These are phyloP conservation scores for Diorhabda elongata DNA, from an alignment of 1,140 invertebrate genomes.

Conservation along the genomic window DNA sequence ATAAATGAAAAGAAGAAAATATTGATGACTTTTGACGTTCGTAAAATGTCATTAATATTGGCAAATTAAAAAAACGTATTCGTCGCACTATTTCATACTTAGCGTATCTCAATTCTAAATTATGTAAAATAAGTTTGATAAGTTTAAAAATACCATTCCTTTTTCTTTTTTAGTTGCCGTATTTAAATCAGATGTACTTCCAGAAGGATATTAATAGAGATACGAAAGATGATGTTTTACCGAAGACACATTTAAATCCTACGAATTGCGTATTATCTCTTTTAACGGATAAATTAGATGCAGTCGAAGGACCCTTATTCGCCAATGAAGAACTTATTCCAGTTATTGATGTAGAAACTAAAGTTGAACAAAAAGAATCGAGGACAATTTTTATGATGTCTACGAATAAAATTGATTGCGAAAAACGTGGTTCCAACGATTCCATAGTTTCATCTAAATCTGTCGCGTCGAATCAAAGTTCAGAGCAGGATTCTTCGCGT, in stretches of 20 bases:
- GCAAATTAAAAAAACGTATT: too few relatives aligned
- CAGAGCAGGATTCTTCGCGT: conserved; percentile 6
- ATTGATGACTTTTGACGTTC: too few relatives aligned
- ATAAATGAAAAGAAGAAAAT: too few relatives aligned
- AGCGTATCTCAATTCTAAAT: not conserved
- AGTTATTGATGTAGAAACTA: not conserved
- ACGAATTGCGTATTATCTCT: not conserved
- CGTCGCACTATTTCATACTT: too few relatives aligned
- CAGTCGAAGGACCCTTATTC: not conserved
- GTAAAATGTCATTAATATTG: too few relatives aligned
- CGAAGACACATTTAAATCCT: not conserved
- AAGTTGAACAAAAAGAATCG: not conserved
- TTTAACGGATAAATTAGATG: not conserved
- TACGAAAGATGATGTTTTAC: not conserved
- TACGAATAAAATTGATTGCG: conserved; percentile 23
- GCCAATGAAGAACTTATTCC: conserved; percentile 3
- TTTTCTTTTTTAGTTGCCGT: not conserved
- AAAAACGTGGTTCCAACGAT: conserved; percentile 35
- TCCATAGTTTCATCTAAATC: conserved; percentile 9
- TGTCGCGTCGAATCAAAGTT: conserved; percentile 1
- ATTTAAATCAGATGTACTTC: not conserved
- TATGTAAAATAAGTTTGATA: conserved; percentile 3
- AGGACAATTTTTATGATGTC: not conserved
- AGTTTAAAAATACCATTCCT: not conserved
- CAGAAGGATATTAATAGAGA: not conserved